phyloP scores from a whole-genome alignment of 2,113 vertebrate species.

The Platanista minor region DNA sequence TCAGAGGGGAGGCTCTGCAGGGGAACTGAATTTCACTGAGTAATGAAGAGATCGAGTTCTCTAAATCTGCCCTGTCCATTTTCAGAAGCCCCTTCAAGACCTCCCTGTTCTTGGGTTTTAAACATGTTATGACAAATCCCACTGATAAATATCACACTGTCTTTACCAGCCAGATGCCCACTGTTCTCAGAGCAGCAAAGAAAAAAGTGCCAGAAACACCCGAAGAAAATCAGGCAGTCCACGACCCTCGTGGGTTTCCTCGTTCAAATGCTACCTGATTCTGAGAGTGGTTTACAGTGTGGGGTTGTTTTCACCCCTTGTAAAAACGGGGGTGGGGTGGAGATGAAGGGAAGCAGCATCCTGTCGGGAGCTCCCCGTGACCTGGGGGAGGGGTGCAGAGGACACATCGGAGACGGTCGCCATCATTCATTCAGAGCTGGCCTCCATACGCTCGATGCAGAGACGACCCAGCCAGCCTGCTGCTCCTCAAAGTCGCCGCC shows the following conservation, averaged over 20 bases:
- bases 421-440: neutral
- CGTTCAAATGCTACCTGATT: neutral
- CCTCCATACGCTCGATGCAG: neutral
- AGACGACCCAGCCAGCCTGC: neutral
- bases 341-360: neutral
- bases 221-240: neutral
- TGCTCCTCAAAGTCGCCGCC: neutral
- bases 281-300: neutral
- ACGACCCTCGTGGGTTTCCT: neutral
- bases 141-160: neutral
- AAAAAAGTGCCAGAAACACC: neutral
- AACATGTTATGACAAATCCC: neutral
- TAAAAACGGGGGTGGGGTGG: neutral
- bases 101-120: neutral
- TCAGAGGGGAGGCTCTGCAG: neutral
- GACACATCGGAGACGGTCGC: neutral
- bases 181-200: neutral
- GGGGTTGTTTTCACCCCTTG: neutral
- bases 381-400: neutral
- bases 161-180: neutral
- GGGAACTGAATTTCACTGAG: neutral
- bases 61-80: neutral
- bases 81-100: neutral
- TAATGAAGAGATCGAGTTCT: neutral
- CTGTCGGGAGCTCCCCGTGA: neutral